Evolutionary conservation across 2,797 vertebrate species (phyloP), one percentile per base, ranked within the genome.

Genomic region (Amphiprion clarkii): DNA sequence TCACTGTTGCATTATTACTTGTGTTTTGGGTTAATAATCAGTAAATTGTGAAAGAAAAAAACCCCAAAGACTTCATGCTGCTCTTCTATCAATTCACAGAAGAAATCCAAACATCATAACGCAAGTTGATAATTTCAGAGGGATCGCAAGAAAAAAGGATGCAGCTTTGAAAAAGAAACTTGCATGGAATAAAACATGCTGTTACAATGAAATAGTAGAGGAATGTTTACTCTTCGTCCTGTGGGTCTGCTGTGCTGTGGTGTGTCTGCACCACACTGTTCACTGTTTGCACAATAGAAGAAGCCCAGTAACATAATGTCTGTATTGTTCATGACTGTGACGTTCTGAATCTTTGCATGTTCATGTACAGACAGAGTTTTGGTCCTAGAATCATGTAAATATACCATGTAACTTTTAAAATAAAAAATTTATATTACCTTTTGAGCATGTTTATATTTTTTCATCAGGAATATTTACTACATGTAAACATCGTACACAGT

Each of bases 21-120:
- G 1, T 19, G 42, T 33, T 57, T 29, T 55, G 6, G 52, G 27
- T 66, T 51, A 53, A 58, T 16, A 25, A 57, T 61, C 3, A 31
- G 51, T 13, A 46, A 2, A 13, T 36, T 17, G n/a, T 58, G 10
- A 55, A 71, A 48, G 29, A 71, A 21, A 52, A 46, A 49, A 46
- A 49, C 13, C 31, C 53, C 48, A 74, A 62, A 78, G 58, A 65
- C 6, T 40, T 55, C 19, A 40, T 62, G 52, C 52, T 73, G 52
- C 39, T 55, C 21, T 42, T 51, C 6, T 17, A 11, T 57, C 29
- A 44, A 44, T 42, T 62, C 23, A 62, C 23, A 10, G 23, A 49
- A 33, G n/a, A 16, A 21, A 67, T 27, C 19, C 27, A 31, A 49
- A 44, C 19, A 44, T 36, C 23, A 5, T 6, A 19, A 54, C 10